Base-by-base conservation (phyloP, 1,140 invertebrate species). In the Atta colombica region DNA sequence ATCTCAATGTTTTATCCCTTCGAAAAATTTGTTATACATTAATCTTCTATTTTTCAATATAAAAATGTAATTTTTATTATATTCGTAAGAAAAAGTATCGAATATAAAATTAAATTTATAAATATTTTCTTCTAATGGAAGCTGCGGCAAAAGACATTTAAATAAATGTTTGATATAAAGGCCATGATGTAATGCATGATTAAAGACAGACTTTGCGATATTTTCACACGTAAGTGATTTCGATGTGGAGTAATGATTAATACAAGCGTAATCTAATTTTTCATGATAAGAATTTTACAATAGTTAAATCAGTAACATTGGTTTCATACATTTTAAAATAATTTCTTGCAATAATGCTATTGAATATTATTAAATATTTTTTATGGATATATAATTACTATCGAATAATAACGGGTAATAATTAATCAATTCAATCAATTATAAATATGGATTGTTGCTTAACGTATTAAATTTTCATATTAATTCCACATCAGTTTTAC, bases 361-460 rank as follows among this genome's bases (percentile, higher is more conserved):
- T 39, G 3, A 25, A 58, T 69, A 45, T 45, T 10, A 81, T 58
- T 58, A 58, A 80, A 69, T 2, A 69, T 45, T 49, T 49, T 58
- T 16, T 55, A 35, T n/a, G 55, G 51, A 45, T 14, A 51, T 21
- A 31, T 31, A 45, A 80, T 71, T 69, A 51, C 3, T 65, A 63
- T 78, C 12, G 21, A 25, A 25, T 45, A 25, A 69, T 58, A 58
- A 12, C 55, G 6, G 1, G 12, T 71, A 28, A 25, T 45, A 51
- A 51, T 66, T 65, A 78, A 51, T 49, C 25, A 77, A 51, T 39
- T 77, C 7, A 60, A 45, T 25, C 28, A 49, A 18, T 4, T 65
- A 10, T 45, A 45, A 45, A 45, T 80, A 80, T 3, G 4, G 3
- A 53, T 80, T 25, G 14, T 25, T 58, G n/a, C 8, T 69, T 39